phyloP scores from a whole-genome alignment of 1,140 invertebrate genomes.

The Lineus longissimus region DNA sequence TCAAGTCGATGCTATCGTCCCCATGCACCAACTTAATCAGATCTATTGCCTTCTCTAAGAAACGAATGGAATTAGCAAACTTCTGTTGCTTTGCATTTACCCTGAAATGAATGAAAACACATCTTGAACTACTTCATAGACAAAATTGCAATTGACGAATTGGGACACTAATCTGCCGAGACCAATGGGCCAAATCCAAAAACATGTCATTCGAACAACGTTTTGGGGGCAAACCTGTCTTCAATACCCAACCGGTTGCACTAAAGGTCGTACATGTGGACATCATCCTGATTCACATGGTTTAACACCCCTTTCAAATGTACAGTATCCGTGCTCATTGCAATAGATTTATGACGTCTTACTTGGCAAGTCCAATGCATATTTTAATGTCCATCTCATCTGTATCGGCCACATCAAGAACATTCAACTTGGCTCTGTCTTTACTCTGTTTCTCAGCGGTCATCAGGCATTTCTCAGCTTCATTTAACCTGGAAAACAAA shows the following conservation, averaged over 20 bases:
- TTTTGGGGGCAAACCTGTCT: too few relatives aligned
- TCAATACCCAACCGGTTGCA: too few relatives aligned
- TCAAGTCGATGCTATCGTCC: constrained; percentile 37
- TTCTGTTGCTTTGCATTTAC: constrained; percentile 46
- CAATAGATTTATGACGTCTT: constrained; percentile 2
- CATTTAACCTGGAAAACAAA: constrained; percentile 6
- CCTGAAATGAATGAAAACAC: constrained; percentile 26
- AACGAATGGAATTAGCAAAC: constrained; percentile 33
- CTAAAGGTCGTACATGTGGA: too few relatives aligned
- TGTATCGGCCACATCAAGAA: constrained; percentile 40
- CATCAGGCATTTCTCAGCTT: constrained; percentile 38
- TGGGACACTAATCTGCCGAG: too few relatives aligned
- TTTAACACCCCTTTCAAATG: too few relatives aligned
- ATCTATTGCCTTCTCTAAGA: constrained; percentile 45
- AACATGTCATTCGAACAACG: too few relatives aligned
- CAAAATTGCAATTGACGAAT: too few relatives aligned
- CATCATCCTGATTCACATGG: too few relatives aligned
- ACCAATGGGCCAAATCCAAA: too few relatives aligned
- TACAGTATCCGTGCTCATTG: too few relatives aligned
- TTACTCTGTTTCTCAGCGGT: constrained; percentile 41
- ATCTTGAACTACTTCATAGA: background rate
- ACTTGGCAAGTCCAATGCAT: constrained; percentile 40
- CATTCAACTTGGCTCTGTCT: constrained; percentile 33
- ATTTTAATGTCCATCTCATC: constrained; percentile 40
- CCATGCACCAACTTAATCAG: constrained; percentile 36